These are phyloP conservation scores for Lithophane socia DNA, from an alignment of 2,888 invertebrate species.

Conservation along the genomic window DNA sequence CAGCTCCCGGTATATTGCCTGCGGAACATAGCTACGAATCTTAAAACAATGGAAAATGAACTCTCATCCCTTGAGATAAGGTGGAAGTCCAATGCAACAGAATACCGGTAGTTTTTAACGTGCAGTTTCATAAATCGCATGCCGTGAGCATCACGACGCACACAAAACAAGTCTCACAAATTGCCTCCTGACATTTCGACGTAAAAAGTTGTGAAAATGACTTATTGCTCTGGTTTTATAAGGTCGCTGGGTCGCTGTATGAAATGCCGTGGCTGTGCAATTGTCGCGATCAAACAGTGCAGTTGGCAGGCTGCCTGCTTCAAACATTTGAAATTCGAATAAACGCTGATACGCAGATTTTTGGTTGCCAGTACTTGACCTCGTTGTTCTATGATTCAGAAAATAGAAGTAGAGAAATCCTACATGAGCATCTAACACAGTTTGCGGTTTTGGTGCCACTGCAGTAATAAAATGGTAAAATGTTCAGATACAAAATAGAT, in stretches of 20 bases:
- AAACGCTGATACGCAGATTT: conserved; percentile 57
- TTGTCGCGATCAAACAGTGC: conserved; percentile 65
- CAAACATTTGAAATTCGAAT: conserved; percentile 55
- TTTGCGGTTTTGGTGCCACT: conserved; percentile 9
- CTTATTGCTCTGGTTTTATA: conserved; percentile 65
- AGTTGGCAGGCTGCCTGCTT: conserved; percentile 68
- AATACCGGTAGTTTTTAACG: conserved; percentile 71
- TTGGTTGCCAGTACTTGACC: conserved; percentile 53
- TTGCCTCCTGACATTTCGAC: conserved; percentile 75
- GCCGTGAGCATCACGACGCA: conserved; percentile 71
- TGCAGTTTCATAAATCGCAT: conserved; percentile 77
- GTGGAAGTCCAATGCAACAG: conserved; percentile 39
- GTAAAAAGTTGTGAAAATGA: conserved; percentile 76
- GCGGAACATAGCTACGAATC: conserved; percentile 67
- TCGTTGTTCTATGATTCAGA: conserved; percentile 42
- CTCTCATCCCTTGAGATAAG: conserved; percentile 57
- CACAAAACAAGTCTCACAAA: conserved; percentile 78
- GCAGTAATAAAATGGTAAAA: conserved; percentile 16
- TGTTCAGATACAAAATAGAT: neutral
- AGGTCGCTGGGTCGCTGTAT: conserved; percentile 36
- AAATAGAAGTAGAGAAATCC: conserved; percentile 41
- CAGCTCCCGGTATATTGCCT: conserved; percentile 74
- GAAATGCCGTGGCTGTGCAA: conserved; percentile 52
- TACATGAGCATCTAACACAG: conserved; percentile 30
- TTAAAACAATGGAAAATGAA: conserved; percentile 57